Conservation (phyloP, 1,140 invertebrate species). For the Drosophila simulans region DNA sequence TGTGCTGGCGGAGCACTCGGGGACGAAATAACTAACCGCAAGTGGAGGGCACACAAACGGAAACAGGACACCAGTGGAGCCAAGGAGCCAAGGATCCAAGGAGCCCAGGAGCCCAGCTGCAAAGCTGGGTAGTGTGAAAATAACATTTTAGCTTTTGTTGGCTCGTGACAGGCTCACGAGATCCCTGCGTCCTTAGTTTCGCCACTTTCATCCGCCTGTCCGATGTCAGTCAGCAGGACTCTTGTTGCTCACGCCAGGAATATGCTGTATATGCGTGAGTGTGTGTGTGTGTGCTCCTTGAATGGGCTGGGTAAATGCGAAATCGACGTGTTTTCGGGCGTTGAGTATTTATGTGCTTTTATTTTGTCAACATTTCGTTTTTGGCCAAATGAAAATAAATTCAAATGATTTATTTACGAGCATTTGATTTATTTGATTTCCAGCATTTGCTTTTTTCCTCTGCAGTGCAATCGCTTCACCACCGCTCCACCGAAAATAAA, state of each 20-base stretch:
- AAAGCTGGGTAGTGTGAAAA: slow-evolving; percentile 70
- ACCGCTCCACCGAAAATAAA: slow-evolving; percentile 24
- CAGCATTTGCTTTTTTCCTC: slow-evolving; percentile 49
- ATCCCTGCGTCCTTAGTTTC: slow-evolving; percentile 16
- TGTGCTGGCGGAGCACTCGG: slow-evolving; percentile 37
- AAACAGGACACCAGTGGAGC: slow-evolving; percentile 1
- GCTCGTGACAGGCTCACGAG: slow-evolving; percentile 29
- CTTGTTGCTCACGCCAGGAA: slow-evolving; percentile 33
- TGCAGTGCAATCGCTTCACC: slow-evolving; percentile 15
- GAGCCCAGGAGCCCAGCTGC: slow-evolving; percentile 22
- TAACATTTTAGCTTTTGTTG: slow-evolving; percentile 71
- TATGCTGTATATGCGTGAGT: slow-evolving; percentile 6
- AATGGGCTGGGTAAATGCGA: slow-evolving; percentile 3
- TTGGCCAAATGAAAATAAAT: slow-evolving; percentile 80
- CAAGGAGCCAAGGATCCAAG: background rate
- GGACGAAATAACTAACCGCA: slow-evolving; percentile 72
- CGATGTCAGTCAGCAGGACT: slow-evolving; percentile 56
- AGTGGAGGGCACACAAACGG: slow-evolving; percentile 58
- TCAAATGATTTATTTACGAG: slow-evolving; percentile 84
- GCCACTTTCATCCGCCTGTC: slow-evolving; percentile 47
- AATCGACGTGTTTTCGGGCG: slow-evolving; percentile 50
- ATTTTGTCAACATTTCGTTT: slow-evolving; percentile 78
- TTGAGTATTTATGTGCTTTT: slow-evolving; percentile 79
- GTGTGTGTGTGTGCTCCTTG: slow-evolving; percentile 8
- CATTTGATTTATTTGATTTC: slow-evolving; percentile 83